Percentiles rank a stretch among this genome's conserved stretches.
Conservation (phyloP, 2,888 invertebrate genomes). For the Chesias legatella region DNA sequence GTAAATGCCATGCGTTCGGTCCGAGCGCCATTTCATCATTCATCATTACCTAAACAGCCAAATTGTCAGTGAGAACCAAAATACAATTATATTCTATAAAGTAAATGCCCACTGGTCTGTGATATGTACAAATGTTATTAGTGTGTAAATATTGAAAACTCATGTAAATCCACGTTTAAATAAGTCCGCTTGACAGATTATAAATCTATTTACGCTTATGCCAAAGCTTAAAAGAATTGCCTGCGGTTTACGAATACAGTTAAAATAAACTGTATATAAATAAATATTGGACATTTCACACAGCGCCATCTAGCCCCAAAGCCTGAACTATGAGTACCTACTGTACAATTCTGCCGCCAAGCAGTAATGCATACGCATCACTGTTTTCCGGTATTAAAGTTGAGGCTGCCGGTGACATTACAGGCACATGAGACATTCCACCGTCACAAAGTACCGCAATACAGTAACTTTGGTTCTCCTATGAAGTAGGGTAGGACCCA, state of each 20-base stretch:
- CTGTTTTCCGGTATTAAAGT: too few species aligned
- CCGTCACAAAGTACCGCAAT: too few species aligned
- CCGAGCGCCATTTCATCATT: slow-evolving; percentile 3
- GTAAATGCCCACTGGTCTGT: slow-evolving; percentile 48
- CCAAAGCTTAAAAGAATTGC: slow-evolving; percentile 7
- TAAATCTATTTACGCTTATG: slow-evolving; percentile 8
- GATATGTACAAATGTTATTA: slow-evolving; percentile 42
- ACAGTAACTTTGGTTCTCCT: too few species aligned
- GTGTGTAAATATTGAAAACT: slow-evolving; percentile 15
- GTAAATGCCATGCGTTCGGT: slow-evolving; percentile 1
- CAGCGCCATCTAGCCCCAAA: too few species aligned
- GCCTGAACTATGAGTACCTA: too few species aligned
- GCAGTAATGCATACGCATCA: too few species aligned
- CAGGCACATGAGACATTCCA: too few species aligned
- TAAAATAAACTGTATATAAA: too few species aligned
- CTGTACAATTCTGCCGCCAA: too few species aligned
- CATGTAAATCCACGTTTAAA: slow-evolving; percentile 16
- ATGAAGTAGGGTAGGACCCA: too few species aligned
- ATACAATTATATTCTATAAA: slow-evolving; percentile 13
- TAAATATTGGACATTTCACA: too few species aligned
- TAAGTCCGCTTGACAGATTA: slow-evolving; percentile 11
- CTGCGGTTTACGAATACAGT: neutral
- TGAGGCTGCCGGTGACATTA: too few species aligned
- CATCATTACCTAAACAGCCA: slow-evolving; percentile 50
- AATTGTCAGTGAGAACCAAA: slow-evolving; percentile 44